Evolutionary conservation across 2,888 invertebrate species (phyloP).

Genomic region (Ryuthela nishihirai): DNA sequence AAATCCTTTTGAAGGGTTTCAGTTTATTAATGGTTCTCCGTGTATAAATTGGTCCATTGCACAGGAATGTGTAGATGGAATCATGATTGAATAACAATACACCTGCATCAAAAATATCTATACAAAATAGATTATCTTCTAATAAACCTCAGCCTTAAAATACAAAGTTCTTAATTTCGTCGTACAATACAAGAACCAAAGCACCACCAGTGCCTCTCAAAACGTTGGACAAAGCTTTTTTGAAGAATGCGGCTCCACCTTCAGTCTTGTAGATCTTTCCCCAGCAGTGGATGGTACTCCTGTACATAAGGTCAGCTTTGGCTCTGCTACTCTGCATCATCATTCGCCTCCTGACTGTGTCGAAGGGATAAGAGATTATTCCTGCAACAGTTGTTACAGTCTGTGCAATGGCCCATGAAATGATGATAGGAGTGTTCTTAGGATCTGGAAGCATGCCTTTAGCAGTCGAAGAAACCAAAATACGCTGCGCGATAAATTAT

Average conservation of each 20-base stretch:
- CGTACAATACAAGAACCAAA: slow-evolving; percentile 86
- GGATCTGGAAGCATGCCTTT: slow-evolving; percentile 90
- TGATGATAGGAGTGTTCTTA: slow-evolving; percentile 84
- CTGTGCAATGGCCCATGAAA: slow-evolving; percentile 93
- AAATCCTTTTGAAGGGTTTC: too few species aligned
- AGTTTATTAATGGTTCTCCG: too few species aligned
- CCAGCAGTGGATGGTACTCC: slow-evolving; percentile 90
- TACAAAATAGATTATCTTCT: too few species aligned
- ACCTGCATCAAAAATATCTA: too few species aligned
- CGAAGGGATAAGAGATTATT: slow-evolving; percentile 93
- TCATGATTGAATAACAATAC: too few species aligned
- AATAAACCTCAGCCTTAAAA: slow-evolving; percentile 28
- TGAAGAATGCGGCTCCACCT: slow-evolving; percentile 85
- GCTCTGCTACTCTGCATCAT: slow-evolving; percentile 97
- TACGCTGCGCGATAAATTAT: slow-evolving; percentile 93
- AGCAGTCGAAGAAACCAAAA: slow-evolving; percentile 94
- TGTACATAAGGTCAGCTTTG: slow-evolving; percentile 73
- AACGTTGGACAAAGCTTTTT: slow-evolving; percentile 92
- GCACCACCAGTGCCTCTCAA: slow-evolving; percentile 93
- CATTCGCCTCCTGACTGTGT: slow-evolving; percentile 91
- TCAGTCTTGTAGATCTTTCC: slow-evolving; percentile 76
- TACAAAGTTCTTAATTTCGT: slow-evolving; percentile 63
- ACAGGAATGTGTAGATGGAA: too few species aligned
- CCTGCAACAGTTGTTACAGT: slow-evolving; percentile 82
- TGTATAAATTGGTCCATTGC: too few species aligned